A percentile compares a stretch with the other conserved stretches of the same genome.
Evolutionary conservation across 2,113 vertebrate genomes (phyloP).

Genomic region (Rhinolophus ferrumequinum): DNA sequence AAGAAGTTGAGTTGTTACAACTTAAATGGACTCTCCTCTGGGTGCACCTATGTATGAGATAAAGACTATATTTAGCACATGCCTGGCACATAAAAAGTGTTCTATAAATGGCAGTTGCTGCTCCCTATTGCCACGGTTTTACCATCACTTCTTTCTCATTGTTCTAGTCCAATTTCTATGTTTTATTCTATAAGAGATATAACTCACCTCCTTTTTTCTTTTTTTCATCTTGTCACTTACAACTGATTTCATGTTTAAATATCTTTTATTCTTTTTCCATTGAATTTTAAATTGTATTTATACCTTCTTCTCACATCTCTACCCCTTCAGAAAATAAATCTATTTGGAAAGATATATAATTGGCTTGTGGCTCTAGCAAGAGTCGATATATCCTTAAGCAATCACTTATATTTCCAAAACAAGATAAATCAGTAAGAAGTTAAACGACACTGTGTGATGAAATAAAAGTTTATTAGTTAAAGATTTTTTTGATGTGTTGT

Average conservation of each 20-base stretch:
- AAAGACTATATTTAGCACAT: neutral
- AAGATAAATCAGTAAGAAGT: conserved; percentile 44
- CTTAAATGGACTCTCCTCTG: neutral
- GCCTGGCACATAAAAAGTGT: neutral
- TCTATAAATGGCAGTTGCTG: neutral
- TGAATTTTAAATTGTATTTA: conserved; percentile 42
- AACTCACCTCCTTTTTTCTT: neutral
- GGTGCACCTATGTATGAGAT: neutral
- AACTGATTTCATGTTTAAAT: conserved; percentile 13
- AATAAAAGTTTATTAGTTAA: conserved; percentile 42
- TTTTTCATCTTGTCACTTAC: neutral
- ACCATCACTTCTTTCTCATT: neutral
- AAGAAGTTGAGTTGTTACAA: neutral
- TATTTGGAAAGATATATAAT: conserved; percentile 50
- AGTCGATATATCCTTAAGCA: conserved; percentile 53
- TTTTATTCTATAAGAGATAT: neutral
- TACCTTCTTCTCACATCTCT: neutral
- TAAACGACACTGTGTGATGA: conserved; percentile 25
- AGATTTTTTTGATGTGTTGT: conserved; percentile 37
- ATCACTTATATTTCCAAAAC: conserved; percentile 36
- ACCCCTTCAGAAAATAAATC: conserved; percentile 17
- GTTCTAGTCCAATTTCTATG: neutral
- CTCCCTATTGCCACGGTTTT: neutral
- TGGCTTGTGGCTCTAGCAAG: neutral
- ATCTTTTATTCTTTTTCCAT: conserved; percentile 20